Conservation (phyloP, 2,113 vertebrate genomes). For the Pelobates fuscus region DNA sequence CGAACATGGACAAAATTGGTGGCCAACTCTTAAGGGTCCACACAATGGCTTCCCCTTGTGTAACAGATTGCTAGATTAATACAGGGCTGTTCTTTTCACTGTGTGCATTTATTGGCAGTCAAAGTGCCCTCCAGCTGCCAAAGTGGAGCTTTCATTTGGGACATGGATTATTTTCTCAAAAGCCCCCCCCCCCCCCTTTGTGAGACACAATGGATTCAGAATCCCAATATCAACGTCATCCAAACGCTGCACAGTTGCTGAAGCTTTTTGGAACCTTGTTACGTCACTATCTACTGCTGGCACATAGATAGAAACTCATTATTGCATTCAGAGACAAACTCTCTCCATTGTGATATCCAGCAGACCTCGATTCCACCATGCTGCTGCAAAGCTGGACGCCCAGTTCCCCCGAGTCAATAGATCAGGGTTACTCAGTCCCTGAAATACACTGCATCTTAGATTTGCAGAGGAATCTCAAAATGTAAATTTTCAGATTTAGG, state of each 20-base stretch:
- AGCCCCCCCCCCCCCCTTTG: background rate
- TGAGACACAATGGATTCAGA: background rate
- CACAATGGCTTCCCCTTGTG: constrained; percentile 36
- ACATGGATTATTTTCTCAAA: background rate
- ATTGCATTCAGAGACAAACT: background rate
- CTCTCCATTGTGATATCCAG: background rate
- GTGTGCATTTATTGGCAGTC: background rate
- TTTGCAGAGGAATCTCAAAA: background rate
- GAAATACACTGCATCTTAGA: background rate
- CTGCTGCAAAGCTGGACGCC: background rate
- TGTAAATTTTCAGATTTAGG: background rate
- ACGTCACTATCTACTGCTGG: background rate
- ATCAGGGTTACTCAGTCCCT: background rate
- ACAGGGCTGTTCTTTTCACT: background rate
- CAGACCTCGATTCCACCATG: too few relatives aligned
- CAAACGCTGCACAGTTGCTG: too few relatives aligned
- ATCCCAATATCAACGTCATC: constrained; percentile 4
- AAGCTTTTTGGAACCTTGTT: background rate
- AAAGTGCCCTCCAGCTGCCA: background rate
- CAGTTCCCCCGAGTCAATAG: background rate
- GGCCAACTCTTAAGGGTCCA: background rate
- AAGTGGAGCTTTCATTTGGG: background rate
- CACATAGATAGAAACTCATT: background rate
- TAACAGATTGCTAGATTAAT: constrained; percentile 18
- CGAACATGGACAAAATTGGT: background rate